phyloP scores from a whole-genome alignment of 2,888 invertebrate genomes.

The Lucinisca nassula region DNA sequence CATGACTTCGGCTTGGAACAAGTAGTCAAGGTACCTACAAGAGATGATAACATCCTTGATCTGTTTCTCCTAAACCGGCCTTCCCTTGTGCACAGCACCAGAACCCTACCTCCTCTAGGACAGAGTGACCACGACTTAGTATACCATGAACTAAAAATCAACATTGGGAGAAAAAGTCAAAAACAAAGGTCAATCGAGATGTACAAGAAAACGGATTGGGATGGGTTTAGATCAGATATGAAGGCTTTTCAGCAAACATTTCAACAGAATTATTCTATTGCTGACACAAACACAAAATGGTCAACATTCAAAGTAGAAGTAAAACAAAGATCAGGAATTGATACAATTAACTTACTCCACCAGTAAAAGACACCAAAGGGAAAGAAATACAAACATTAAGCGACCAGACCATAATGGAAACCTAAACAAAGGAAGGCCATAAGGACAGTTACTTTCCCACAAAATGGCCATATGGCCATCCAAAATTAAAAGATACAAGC shows the following conservation, averaged over 20 bases:
- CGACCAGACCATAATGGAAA: too few species aligned
- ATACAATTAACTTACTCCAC: too few species aligned
- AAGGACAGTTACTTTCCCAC: too few species aligned
- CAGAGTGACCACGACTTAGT: neutral
- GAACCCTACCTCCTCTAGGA: neutral
- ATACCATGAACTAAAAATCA: neutral
- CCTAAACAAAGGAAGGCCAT: too few species aligned
- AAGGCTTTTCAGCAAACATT: neutral
- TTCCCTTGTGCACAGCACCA: neutral
- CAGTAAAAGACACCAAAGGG: too few species aligned
- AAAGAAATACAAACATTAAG: too few species aligned
- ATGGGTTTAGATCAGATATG: neutral
- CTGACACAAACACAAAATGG: too few species aligned
- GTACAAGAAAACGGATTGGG: neutral
- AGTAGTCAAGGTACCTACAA: neutral
- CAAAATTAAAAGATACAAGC: too few species aligned
- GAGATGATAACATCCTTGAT: neutral
- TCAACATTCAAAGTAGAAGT: too few species aligned
- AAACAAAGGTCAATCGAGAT: neutral
- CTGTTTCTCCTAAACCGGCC: neutral
- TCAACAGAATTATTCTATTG: too few species aligned
- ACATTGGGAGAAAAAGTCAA: neutral
- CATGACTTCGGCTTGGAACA: conserved; percentile 8
- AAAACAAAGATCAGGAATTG: too few species aligned
- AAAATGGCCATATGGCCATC: too few species aligned